Evolutionary conservation across 2,888 invertebrate genomes (phyloP).

Genomic region (Pachliopta kotzebuea): DNA sequence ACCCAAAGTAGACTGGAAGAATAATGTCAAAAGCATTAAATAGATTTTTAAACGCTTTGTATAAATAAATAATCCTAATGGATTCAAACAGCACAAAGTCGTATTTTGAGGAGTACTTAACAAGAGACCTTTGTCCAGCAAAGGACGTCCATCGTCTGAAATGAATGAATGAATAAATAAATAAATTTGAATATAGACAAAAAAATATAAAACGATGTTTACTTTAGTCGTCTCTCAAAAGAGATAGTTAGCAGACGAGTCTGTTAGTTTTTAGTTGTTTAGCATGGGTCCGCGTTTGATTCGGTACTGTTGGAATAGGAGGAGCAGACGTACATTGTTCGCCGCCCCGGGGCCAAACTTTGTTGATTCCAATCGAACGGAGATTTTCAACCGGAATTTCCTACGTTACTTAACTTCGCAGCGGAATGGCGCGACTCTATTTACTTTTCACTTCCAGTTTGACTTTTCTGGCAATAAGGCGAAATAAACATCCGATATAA

Average conservation of each 20-base stretch:
- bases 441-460: slow-evolving; percentile 3
- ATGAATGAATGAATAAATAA: too few species aligned
- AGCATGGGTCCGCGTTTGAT: background rate
- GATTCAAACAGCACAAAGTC: too few species aligned
- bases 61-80: too few species aligned
- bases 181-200: too few species aligned
- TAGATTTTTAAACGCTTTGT: too few species aligned
- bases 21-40: too few species aligned
- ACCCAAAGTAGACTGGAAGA: too few species aligned
- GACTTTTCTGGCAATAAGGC: slow-evolving; percentile 3
- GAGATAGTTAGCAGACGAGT: background rate
- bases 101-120: too few species aligned
- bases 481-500: background rate
- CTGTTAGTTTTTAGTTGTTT: slow-evolving; percentile 3
- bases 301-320: background rate
- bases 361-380: slow-evolving; percentile 21
- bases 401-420: slow-evolving; percentile 8
- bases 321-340: slow-evolving; percentile 10
- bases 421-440: background rate
- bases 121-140: too few species aligned
- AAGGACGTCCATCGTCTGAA: too few species aligned
- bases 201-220: background rate
- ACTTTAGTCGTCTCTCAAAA: background rate
- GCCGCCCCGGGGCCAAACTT: slow-evolving; percentile 16
- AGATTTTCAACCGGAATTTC: slow-evolving; percentile 20